phyloP scores from a whole-genome alignment of 2,113 vertebrate species.

The Trichomycterus rosablanca region DNA sequence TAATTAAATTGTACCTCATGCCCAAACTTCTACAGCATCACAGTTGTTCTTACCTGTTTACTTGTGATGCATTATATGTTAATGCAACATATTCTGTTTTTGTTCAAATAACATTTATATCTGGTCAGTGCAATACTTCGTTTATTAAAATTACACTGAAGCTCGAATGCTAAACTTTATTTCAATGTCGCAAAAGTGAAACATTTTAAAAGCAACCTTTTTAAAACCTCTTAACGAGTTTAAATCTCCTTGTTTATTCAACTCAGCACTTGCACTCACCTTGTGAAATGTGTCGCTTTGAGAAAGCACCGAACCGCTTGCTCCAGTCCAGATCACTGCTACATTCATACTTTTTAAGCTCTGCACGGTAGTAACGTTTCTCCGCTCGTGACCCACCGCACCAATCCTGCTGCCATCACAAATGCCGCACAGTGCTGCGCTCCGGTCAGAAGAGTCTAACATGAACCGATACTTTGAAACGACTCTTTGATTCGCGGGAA shows the following conservation, averaged over 20 bases:
- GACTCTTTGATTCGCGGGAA: constrained; percentile 11
- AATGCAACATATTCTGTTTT: no score
- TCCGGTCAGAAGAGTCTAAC: not conserved
- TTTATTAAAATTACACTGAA: no score
- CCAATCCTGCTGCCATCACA: not conserved
- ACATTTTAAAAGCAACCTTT: no score
- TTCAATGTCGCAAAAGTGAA: no score
- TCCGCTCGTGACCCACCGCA: not conserved
- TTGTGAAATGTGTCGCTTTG: not conserved
- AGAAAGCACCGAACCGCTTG: not conserved
- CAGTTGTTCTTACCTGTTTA: no score
- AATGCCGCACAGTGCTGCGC: not conserved
- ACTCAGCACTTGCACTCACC: constrained; percentile 1
- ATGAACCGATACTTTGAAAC: not conserved
- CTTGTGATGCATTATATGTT: no score
- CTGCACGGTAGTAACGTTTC: not conserved
- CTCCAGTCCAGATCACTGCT: not conserved
- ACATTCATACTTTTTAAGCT: constrained; percentile 13
- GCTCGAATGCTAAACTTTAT: no score
- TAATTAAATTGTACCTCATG: no score
- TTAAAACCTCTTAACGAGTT: no score
- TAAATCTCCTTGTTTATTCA: not conserved
- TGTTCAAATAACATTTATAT: no score
- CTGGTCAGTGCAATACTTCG: no score
- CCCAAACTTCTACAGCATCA: no score